These are phyloP conservation scores for Mya arenaria DNA, from an alignment of 1,140 invertebrate genomes.

Conservation along the genomic window DNA sequence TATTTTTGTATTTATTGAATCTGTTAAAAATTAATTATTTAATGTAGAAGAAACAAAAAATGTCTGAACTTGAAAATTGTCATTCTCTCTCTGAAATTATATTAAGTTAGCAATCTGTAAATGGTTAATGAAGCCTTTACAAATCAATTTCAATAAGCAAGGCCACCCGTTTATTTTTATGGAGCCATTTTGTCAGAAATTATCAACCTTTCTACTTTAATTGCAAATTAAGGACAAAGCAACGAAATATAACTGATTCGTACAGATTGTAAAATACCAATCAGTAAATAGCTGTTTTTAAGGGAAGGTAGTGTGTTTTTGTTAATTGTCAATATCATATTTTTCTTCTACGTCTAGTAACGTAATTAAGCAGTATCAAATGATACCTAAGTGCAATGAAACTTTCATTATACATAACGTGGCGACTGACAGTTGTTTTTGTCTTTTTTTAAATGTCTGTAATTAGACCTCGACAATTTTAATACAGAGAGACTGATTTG, in stretches of 20 bases:
- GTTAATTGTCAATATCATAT: constrained; percentile 17
- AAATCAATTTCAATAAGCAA: constrained; percentile 1
- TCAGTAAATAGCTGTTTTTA: constrained; percentile 22
- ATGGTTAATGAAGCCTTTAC: no score
- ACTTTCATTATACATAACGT: constrained; percentile 54
- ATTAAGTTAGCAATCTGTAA: no score
- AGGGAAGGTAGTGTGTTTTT: constrained; percentile 6
- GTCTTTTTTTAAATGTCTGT: constrained; percentile 37
- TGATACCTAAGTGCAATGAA: constrained; percentile 27
- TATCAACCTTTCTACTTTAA: background rate
- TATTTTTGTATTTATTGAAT: no score
- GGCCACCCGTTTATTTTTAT: background rate
- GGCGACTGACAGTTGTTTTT: constrained; percentile 13
- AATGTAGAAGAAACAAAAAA: no score
- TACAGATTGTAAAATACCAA: background rate
- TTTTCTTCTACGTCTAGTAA: constrained; percentile 35
- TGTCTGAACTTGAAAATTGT: no score
- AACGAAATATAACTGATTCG: background rate
- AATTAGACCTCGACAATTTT: constrained; percentile 32
- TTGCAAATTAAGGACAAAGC: background rate
- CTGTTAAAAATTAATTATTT: no score
- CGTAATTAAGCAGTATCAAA: constrained; percentile 46
- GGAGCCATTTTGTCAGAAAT: background rate
- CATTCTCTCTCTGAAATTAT: no score
- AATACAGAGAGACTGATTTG: constrained; percentile 31